These are phyloP conservation scores for Pygmarrhopalites habei DNA, from an alignment of 1,140 invertebrate genomes.

Conservation along the genomic window DNA sequence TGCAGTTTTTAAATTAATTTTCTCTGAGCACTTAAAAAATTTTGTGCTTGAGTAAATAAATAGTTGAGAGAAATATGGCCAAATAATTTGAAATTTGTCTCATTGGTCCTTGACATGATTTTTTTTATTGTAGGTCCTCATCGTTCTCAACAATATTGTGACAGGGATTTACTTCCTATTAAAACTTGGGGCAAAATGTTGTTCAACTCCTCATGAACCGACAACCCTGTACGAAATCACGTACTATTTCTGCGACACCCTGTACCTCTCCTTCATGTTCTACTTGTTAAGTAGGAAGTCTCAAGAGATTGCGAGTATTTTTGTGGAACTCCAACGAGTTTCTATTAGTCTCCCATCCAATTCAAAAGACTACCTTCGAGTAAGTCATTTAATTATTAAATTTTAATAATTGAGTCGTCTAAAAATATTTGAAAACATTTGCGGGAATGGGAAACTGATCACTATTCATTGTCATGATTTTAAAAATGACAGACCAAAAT, in stretches of 20 bases:
- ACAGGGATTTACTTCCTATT: conserved; percentile 6
- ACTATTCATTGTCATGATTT: not conserved
- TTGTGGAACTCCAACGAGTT: conserved; percentile 3
- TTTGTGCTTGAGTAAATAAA: too few relatives aligned
- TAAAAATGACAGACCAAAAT: not conserved
- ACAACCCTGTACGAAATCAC: conserved; percentile 10
- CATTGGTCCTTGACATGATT: too few relatives aligned
- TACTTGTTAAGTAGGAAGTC: not conserved
- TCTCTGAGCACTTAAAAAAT: too few relatives aligned
- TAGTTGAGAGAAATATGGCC: too few relatives aligned
- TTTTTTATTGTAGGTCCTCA: not conserved
- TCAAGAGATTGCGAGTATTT: not conserved
- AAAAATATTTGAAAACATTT: too few relatives aligned
- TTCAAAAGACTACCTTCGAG: not conserved
- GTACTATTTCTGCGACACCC: conserved; percentile 21
- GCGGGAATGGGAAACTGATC: too few relatives aligned
- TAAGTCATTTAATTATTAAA: not conserved
- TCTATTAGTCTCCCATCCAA: not conserved
- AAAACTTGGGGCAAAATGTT: not conserved
- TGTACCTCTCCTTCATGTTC: conserved; percentile 7
- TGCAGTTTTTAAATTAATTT: too few relatives aligned
- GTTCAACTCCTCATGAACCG: not conserved
- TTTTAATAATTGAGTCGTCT: too few relatives aligned
- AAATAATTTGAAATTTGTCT: too few relatives aligned
- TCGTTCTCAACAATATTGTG: not conserved